A percentile compares a stretch with the other conserved stretches of the same genome.
phyloP scores from a whole-genome alignment of 2,113 vertebrate species.

The Progne subis region DNA sequence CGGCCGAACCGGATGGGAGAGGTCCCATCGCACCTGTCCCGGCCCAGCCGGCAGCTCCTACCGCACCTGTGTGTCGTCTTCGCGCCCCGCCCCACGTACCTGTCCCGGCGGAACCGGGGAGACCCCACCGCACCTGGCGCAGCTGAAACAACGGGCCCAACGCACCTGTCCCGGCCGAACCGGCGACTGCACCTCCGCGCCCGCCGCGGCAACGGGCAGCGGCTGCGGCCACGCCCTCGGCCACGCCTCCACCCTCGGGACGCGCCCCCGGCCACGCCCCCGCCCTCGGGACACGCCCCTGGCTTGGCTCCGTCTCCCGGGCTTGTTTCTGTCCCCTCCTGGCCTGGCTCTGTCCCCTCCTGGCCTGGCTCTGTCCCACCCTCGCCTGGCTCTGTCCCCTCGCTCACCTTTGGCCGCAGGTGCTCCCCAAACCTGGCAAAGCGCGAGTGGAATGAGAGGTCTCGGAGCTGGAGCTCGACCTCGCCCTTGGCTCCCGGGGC shows the following conservation, averaged over 20 bases:
- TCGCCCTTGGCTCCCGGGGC: not conserved
- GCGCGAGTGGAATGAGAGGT: not conserved
- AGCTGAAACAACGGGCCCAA: not conserved
- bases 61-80: not conserved
- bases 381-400: fast-evolving
- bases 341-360: fast-evolving
- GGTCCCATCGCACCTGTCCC: not conserved
- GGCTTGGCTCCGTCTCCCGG: too few species aligned
- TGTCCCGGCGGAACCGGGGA: too few species aligned
- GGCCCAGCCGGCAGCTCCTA: not conserved
- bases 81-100: not conserved
- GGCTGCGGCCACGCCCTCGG: not conserved
- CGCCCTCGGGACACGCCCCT: not conserved
- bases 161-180: not conserved
- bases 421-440: not conserved
- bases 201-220: not conserved
- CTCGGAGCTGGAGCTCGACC: not conserved
- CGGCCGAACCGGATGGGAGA: not conserved
- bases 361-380: not conserved
- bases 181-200: not conserved
- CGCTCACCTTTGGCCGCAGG: not conserved
- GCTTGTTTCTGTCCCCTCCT: too few species aligned
- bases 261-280: not conserved
- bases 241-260: not conserved
- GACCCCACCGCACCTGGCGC: not conserved